Evolutionary conservation across 2,797 vertebrate genomes (phyloP), one percentile per base, ranked within the genome.

Genomic region (Falco cherrug): DNA sequence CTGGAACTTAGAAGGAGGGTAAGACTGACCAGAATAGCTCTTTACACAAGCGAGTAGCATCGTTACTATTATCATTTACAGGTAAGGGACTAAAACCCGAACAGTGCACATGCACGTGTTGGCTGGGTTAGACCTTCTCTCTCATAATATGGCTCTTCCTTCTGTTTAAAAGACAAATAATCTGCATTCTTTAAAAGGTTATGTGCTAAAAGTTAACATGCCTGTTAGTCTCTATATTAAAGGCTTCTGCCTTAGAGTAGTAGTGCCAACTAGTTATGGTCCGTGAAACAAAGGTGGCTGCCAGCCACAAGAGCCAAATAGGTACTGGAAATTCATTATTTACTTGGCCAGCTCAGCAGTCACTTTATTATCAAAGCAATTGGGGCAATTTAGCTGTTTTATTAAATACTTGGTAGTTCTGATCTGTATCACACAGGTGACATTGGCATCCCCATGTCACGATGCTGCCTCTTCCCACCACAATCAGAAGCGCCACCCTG

Each of bases 291-390:
- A 96, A 93, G 83, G 86, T 81, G 81, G 63, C 67, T 94, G 78
- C 81, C 84, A 93, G 92, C 70, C 79, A 77, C 57, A 43, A 77
- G 86, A 91, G 74, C 80, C 85, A 90, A 96, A 82, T 35, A 65
- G 21, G n/a, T 79, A 59, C 69, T 90, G 6, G 4, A 95, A 96
- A 96, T 93, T 91, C 93, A 84, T 94, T 93, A 92, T 90, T 96
- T 93, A 87, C 86, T 96, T 94, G 96, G 75, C 77, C 93, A 68
- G 45, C 51, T 97, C 83, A 85, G 81, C 61, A 87, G 54, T 60
- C 60, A 73, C 24, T 94, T 60, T 90, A 90, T 86, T 95, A 87
- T 90, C 91, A 87, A 95, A 96, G 68, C 69, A 84, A 71, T 20
- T 85, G 63, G 64, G 71, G 33, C 51, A 90, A 80, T 75, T 87